phyloP scores from a whole-genome alignment of 2,888 invertebrate genomes.

The Geotrupes spiniger region DNA sequence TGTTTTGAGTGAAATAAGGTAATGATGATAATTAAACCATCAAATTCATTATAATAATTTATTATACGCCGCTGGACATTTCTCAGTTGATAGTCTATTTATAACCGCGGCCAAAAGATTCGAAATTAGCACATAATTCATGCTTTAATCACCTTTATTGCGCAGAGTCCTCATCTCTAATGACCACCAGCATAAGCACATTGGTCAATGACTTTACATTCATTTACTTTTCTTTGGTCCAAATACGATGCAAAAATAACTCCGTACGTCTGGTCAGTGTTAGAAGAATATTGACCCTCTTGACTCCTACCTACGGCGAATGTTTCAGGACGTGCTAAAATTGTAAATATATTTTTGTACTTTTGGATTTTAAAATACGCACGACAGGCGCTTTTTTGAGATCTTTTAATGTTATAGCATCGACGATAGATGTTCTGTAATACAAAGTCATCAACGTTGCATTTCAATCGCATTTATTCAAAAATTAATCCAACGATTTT shows the following conservation, averaged over 20 bases:
- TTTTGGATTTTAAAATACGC: not conserved
- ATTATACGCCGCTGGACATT: conserved; percentile 25
- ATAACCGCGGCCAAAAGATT: conserved; percentile 27
- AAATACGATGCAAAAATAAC: conserved; percentile 42
- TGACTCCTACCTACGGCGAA: conserved; percentile 25
- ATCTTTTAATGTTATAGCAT: too few relatives aligned
- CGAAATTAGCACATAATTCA: conserved; percentile 34
- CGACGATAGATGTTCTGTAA: too few relatives aligned
- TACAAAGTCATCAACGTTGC: too few relatives aligned
- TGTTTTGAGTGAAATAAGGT: conserved; percentile 6
- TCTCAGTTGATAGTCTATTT: conserved; percentile 28
- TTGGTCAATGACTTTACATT: conserved; percentile 39
- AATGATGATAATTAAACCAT: conserved; percentile 13
- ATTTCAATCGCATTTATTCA: too few relatives aligned
- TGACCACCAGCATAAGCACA: conserved; percentile 21
- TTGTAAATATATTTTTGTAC: conserved; percentile 5
- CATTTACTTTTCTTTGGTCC: conserved; percentile 39
- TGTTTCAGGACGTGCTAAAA: conserved; percentile 3
- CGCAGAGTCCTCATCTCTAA: conserved; percentile 24
- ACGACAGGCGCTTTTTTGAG: too few relatives aligned
- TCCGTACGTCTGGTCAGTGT: conserved; percentile 46
- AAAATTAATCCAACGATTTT: too few relatives aligned
- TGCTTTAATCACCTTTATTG: conserved; percentile 31
- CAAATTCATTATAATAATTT: conserved; percentile 29
- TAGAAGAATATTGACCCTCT: conserved; percentile 46